Evolutionary conservation across 1,140 invertebrate species (phyloP).

Genomic region (Drosophila bocki): DNA sequence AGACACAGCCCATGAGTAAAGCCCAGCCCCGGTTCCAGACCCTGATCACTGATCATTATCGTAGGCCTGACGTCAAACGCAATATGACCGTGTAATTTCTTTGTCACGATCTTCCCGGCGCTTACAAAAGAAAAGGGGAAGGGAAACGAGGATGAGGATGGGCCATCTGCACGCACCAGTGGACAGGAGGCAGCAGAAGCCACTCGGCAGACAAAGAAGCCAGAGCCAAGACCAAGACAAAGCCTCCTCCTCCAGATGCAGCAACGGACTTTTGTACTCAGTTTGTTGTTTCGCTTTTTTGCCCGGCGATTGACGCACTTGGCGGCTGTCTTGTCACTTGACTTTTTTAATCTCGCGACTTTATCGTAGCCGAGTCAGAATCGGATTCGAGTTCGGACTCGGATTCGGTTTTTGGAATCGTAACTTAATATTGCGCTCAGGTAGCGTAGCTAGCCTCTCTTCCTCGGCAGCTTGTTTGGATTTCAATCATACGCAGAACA

Average conservation of each 20-base stretch:
- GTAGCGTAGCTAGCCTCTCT: conserved; percentile 42
- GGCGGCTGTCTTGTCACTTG: conserved; percentile 76
- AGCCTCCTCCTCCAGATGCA: conserved; percentile 20
- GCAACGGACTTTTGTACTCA: conserved; percentile 54
- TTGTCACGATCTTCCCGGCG: conserved; percentile 53
- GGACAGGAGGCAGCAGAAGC: conserved; percentile 11
- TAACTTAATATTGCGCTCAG: conserved; percentile 77
- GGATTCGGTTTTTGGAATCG: conserved; percentile 44
- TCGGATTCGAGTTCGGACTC: conserved; percentile 60
- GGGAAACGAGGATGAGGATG: conserved; percentile 2
- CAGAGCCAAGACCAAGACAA: conserved; percentile 28
- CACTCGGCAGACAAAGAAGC: conserved; percentile 37
- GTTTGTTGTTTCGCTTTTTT: conserved; percentile 25
- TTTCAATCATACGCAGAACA: conserved; percentile 30
- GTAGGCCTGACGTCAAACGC: conserved; percentile 56
- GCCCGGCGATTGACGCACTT: conserved; percentile 72
- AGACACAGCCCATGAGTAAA: conserved; percentile 18
- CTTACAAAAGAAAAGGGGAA: not conserved
- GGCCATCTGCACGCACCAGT: conserved; percentile 52
- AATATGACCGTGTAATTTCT: conserved; percentile 62
- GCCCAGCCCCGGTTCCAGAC: conserved; percentile 35
- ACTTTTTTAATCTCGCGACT: conserved; percentile 82
- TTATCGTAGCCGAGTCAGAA: conserved; percentile 73
- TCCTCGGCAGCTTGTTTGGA: conserved; percentile 27
- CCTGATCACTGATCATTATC: conserved; percentile 38